Base-by-base conservation (phyloP, 2,113 vertebrate species). In the Benitochromis conjunctus region DNA sequence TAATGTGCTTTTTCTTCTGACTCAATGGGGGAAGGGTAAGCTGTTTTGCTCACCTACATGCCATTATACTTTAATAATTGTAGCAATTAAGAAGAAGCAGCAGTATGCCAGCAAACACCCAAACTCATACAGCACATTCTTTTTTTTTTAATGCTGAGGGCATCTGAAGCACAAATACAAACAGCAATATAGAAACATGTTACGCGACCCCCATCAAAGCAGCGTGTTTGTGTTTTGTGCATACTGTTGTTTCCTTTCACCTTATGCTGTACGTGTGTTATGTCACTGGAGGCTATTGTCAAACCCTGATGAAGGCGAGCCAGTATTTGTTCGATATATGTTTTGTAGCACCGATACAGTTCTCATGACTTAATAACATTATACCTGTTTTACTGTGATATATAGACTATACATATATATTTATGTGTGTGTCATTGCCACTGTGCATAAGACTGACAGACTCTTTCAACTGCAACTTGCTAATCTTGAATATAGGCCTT, bases 321-420 rank as follows among this genome's bases (percentile, higher is more conserved):
- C 58, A 46, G 36, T 81, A 76, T 89, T 69, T 90, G 79, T 93
- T 89, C 31, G 66, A 58, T 88, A 79, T 82, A 82, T 94, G 77
- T 89, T 81, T 90, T 88, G 92, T 94, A 90, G 90, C 93, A 92
- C 76, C 81, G 51, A 82, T 86, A 80, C 82, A 77, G 56, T 77
- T 92, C 56, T 56, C 81, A 64, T 79, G 26, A 88, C 55, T 88
- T 85, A 83, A 84, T 80, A 81, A 86, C 38, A 71, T 80, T 62
- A 77, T 82, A 88, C 71, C 81, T 81, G 76, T 89, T 60, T 92
- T 92, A 90, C 86, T 93, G 88, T 94, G 89, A 88, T 54, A 86
- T 38, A 76, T 76, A 81, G 89, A 60, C 26, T 34, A 76, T 77
- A 64, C 85, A 38, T 86, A 76, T 21, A 66, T 66, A 66, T 38